Evolutionary conservation across 2,797 vertebrate genomes (phyloP), one percentile per base, ranked within the genome.

Genomic region (Spinibarbus caldwelli): DNA sequence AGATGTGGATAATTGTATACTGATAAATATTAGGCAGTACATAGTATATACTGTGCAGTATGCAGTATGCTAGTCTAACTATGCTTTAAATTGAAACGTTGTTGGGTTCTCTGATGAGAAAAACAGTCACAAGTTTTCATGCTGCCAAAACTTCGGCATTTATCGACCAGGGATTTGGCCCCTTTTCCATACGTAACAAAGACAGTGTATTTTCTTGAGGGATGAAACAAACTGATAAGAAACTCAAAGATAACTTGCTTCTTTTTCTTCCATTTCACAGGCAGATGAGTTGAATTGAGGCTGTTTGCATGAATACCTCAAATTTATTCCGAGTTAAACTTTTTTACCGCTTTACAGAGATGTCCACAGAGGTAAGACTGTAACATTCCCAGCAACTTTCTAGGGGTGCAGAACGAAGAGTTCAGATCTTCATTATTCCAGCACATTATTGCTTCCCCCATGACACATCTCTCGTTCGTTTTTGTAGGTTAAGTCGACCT

Each of bases 151-250:
- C 82, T 59, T 85, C 68, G 52, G 36, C 12, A 6, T 78, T 72
- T 82, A 90, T 71, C 4, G n/a, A 34, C 84, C 0, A n/a, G 71
- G 87, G 83, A 90, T 86, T 93, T 79, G 84, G 68, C 84, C 83
- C 54, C 80, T 82, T 87, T 88, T 86, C 23, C 83, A 87, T 34
- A 80, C 54, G 70, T 86, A 87, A 87, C 85, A 92, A 88, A 89
- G 49, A 59, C 47, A 2, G 59, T 79, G 80, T 70, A 66, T 91
- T 90, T 90, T 88, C 85, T 80, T 85, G 85, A 85, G 86, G 92
- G 87, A 81, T 78, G 36, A 59, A 73, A 83, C 26, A 67, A 80
- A 80, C 82, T 78, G 89, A 81, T 41, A 78, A 66, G n/a, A 38
- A 84, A 26, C 34, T 21, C 9, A 23, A 17, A 41, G 59, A 67